phyloP scores from a whole-genome alignment of 2,113 vertebrate genomes.

The Sprattus sprattus region DNA sequence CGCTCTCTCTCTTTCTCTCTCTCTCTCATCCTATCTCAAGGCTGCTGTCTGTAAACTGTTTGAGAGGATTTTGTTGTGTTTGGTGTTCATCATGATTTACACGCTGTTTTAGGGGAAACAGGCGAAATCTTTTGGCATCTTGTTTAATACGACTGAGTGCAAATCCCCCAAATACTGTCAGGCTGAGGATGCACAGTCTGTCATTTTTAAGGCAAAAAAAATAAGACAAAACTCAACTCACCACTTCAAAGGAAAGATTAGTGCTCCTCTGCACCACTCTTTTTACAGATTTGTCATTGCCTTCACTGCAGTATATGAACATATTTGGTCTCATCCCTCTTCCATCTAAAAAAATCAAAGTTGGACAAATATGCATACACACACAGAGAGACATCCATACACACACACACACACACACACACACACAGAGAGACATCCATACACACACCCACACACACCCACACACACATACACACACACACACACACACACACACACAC shows the following conservation, averaged over 20 bases:
- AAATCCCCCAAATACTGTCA: neutral
- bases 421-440: too few species aligned
- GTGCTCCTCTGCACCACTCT: neutral
- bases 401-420: too few species aligned
- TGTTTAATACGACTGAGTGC: neutral
- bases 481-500: too few species aligned
- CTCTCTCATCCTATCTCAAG: neutral
- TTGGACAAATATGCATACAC: neutral
- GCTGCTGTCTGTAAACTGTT: slow-evolving; percentile 6
- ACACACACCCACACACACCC: too few species aligned
- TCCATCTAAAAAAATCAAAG: neutral
- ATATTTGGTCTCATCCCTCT: neutral
- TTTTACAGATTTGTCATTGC: neutral
- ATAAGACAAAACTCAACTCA: neutral
- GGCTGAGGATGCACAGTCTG: neutral
- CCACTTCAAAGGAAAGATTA: neutral
- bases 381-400: too few species aligned
- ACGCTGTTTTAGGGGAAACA: slow-evolving; percentile 8
- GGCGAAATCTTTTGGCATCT: neutral
- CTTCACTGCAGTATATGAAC: neutral
- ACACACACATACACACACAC: too few species aligned
- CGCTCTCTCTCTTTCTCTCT: neutral
- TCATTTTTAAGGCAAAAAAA: neutral
- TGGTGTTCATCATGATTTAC: neutral
- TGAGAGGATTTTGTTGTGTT: neutral